Evolutionary conservation across 2,888 invertebrate species (phyloP).

Genomic region (Hydroisotoma schaefferi): DNA sequence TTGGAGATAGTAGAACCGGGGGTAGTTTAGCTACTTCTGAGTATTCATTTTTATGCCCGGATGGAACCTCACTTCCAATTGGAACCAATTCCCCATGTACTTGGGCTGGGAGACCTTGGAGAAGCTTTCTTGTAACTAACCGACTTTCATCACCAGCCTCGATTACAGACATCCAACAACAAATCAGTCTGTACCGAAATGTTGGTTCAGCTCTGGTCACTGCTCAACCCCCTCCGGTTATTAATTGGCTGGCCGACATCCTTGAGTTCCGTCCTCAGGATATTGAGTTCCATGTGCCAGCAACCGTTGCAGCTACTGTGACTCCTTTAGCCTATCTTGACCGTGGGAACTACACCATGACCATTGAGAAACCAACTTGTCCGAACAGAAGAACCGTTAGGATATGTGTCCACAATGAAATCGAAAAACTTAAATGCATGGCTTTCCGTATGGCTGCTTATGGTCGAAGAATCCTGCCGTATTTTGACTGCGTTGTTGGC

Average conservation of each 20-base stretch:
- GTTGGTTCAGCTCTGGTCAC: slow-evolving; percentile 14
- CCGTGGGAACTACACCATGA: slow-evolving; percentile 52
- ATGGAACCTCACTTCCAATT: slow-evolving; percentile 65
- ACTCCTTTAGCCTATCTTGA: slow-evolving; percentile 45
- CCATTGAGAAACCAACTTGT: slow-evolving; percentile 52
- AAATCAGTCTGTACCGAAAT: slow-evolving; percentile 42
- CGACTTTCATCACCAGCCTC: slow-evolving; percentile 33
- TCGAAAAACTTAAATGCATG: slow-evolving; percentile 70
- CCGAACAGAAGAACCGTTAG: slow-evolving; percentile 52
- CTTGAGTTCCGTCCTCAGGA: slow-evolving; percentile 41
- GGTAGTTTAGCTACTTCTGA: slow-evolving; percentile 51
- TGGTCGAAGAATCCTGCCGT: slow-evolving; percentile 74
- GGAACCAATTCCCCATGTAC: slow-evolving; percentile 57
- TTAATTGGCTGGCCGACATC: slow-evolving; percentile 43
- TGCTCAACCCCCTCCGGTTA: slow-evolving; percentile 22
- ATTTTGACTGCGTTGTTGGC: slow-evolving; percentile 70
- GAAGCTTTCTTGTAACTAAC: slow-evolving; percentile 49
- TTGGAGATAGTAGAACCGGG: slow-evolving; percentile 9
- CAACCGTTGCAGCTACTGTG: slow-evolving; percentile 38
- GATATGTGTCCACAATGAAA: slow-evolving; percentile 65
- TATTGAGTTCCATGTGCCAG: slow-evolving; percentile 43
- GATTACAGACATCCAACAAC: slow-evolving; percentile 45
- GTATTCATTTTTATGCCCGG: slow-evolving; percentile 73
- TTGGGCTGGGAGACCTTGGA: slow-evolving; percentile 86
- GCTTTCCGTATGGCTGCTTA: slow-evolving; percentile 68